A percentile compares a stretch with the other conserved stretches of the same genome.
phyloP scores from a whole-genome alignment of 2,797 vertebrate genomes.

The Acanthurus leucopareius region DNA sequence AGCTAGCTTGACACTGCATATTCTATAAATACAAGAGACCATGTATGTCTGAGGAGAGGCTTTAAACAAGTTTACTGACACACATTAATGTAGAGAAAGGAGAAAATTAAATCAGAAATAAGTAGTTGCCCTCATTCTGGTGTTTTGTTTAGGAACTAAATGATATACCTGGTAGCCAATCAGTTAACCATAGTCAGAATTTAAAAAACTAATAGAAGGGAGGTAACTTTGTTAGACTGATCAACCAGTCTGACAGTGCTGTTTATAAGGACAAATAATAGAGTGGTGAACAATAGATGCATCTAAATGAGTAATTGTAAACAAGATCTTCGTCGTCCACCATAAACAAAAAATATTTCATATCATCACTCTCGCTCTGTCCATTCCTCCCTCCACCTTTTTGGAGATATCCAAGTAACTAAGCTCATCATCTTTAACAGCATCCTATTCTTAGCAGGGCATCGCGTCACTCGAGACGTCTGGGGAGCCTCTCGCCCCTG shows the following conservation, averaged over 20 bases:
- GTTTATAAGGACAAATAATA: background rate
- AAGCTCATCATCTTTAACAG: constrained; percentile 65
- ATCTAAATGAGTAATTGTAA: background rate
- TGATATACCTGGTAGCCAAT: background rate
- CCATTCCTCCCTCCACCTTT: constrained; percentile 37
- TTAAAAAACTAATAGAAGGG: background rate
- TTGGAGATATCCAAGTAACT: constrained; percentile 63
- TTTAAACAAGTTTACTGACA: background rate
- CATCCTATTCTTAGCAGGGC: constrained; percentile 79
- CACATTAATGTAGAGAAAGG: background rate
- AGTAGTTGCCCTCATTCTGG: background rate
- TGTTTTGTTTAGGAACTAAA: background rate
- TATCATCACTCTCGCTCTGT: background rate
- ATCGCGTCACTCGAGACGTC: constrained; percentile 76
- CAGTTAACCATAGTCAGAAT: background rate
- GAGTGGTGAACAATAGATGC: background rate
- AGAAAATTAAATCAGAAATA: background rate
- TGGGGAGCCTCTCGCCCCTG: constrained; percentile 69
- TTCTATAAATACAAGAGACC: background rate
- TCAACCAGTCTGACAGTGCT: no score
- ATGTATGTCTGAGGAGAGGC: background rate
- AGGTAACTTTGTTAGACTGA: no score
- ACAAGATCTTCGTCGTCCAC: background rate
- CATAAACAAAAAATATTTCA: constrained; percentile 24
- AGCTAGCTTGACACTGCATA: background rate